Evolutionary conservation across 2,888 invertebrate species (phyloP).

Genomic region (Dicroscelio sp.): DNA sequence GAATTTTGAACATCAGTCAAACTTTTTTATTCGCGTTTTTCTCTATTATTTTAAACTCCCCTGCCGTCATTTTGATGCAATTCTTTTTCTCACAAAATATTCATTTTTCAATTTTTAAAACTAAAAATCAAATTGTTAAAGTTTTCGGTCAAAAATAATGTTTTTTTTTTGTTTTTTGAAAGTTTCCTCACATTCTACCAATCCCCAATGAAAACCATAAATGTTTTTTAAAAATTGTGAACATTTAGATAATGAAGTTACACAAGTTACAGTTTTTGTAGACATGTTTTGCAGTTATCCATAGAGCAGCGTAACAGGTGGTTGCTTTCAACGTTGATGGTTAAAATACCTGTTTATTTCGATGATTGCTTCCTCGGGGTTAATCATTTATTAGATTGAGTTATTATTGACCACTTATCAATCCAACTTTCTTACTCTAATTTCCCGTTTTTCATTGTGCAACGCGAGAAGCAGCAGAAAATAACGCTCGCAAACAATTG

Average conservation of each 20-base stretch:
- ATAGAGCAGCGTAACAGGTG: slow-evolving; percentile 47
- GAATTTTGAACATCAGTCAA: too few relatives aligned
- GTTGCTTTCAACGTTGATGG: slow-evolving; percentile 39
- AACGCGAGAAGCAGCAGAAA: too few relatives aligned
- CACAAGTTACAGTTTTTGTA: slow-evolving; percentile 6
- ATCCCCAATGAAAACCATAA: neutral
- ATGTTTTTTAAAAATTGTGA: neutral
- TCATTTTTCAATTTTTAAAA: too few relatives aligned
- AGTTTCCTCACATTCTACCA: neutral
- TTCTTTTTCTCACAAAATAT: too few relatives aligned
- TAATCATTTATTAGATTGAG: too few relatives aligned
- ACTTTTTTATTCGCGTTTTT: too few relatives aligned
- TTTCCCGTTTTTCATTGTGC: too few relatives aligned
- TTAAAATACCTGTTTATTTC: slow-evolving; percentile 12
- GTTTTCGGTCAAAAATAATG: neutral
- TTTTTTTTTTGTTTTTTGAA: neutral
- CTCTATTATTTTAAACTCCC: too few relatives aligned
- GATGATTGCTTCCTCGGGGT: neutral
- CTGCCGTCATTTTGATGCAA: too few relatives aligned
- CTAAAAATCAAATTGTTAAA: too few relatives aligned
- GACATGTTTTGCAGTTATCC: neutral
- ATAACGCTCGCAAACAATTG: too few relatives aligned
- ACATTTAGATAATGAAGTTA: neutral
- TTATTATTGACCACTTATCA: too few relatives aligned
- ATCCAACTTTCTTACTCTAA: neutral